Conservation (phyloP, 2,888 invertebrate genomes). For the Odontomyia ornata region DNA sequence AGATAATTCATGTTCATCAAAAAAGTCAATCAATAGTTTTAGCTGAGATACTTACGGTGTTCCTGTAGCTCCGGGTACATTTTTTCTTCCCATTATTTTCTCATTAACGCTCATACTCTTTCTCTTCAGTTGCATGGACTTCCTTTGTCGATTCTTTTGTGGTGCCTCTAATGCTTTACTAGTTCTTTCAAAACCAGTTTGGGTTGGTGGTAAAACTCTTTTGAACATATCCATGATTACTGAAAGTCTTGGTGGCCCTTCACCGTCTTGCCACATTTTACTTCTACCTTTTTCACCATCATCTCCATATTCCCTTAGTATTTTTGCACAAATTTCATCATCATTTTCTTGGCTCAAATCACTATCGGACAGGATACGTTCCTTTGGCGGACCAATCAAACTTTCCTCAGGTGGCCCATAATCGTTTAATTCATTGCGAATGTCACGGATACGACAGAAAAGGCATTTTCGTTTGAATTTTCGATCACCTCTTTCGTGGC, state of each 20-base stretch:
- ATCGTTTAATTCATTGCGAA: constrained; percentile 11
- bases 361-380: background rate
- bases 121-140: background rate
- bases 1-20: too few relatives aligned
- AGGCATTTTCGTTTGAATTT: constrained; percentile 9
- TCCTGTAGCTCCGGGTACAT: background rate
- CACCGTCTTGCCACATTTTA: background rate
- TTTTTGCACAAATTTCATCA: background rate
- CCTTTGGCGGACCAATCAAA: background rate
- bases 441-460: constrained; percentile 13
- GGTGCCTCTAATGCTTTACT: background rate
- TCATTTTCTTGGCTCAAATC: background rate
- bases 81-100: background rate
- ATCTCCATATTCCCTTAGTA: background rate
- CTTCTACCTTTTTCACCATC: background rate
- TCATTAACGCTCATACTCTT: background rate
- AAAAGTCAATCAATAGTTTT: background rate
- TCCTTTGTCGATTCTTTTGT: background rate
- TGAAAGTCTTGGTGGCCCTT: background rate
- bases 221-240: background rate
- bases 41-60: background rate
- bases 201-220: background rate
- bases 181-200: background rate
- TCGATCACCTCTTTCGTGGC: background rate
- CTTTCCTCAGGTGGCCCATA: background rate